Conservation (phyloP, 2,888 invertebrate genomes). For the Parnassius glacialis region DNA sequence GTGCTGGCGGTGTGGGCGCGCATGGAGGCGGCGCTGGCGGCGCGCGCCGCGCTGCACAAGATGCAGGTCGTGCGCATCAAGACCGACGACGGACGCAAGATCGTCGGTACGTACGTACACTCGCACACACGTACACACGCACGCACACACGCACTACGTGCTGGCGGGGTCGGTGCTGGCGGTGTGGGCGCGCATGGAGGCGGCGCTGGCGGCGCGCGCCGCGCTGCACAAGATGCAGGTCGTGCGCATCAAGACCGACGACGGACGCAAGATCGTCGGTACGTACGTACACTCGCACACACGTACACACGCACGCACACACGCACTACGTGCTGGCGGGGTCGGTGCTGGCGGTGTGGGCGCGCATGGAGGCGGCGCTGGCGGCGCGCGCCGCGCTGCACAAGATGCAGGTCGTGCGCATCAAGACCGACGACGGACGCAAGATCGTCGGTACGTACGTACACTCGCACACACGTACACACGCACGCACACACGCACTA, state of each 20-base stretch:
- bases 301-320: background rate
- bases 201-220: constrained; percentile 87
- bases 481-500: constrained; percentile 94
- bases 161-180: constrained; percentile 84
- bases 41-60: constrained; percentile 88
- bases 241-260: constrained; percentile 93
- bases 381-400: too few relatives aligned
- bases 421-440: too few relatives aligned
- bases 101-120: constrained; percentile 85
- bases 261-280: constrained; percentile 95
- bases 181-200: too few relatives aligned
- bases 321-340: too few relatives aligned
- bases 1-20: too few relatives aligned
- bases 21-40: constrained; percentile 82
- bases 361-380: too few relatives aligned
- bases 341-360: too few relatives aligned
- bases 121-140: background rate
- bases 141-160: background rate
- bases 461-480: too few relatives aligned
- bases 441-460: too few relatives aligned
- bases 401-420: too few relatives aligned
- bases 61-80: constrained; percentile 98
- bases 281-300: constrained; percentile 14
- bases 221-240: constrained; percentile 97
- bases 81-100: constrained; percentile 91